These are phyloP conservation scores for Diachrysia chrysitis DNA, from an alignment of 2,888 invertebrate species.

Conservation along the genomic window DNA sequence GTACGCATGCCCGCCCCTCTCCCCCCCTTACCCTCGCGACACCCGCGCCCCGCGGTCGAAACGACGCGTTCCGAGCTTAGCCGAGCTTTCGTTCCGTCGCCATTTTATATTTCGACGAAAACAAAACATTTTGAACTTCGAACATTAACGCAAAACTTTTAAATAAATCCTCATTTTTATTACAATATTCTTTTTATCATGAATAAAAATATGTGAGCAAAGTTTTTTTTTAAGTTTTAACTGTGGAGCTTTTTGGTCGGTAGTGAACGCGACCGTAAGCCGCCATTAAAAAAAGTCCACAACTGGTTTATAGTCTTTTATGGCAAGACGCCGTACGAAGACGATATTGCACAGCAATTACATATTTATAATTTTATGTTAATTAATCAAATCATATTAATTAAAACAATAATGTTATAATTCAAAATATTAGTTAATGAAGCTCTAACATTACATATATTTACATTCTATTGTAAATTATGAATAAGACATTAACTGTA, in stretches of 20 bases:
- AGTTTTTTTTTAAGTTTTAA: slow-evolving; percentile 18
- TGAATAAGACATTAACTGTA: slow-evolving; percentile 25
- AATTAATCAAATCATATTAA: slow-evolving; percentile 57
- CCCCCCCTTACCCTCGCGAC: slow-evolving; percentile 58
- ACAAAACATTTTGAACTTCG: slow-evolving; percentile 9
- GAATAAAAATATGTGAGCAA: background rate
- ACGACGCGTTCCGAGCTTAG: slow-evolving; percentile 79
- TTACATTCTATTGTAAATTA: slow-evolving; percentile 31
- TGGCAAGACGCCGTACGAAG: slow-evolving; percentile 48
- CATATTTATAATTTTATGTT: slow-evolving; percentile 59
- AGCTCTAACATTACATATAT: slow-evolving; percentile 36
- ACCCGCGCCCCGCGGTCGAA: slow-evolving; percentile 60
- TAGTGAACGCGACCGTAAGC: slow-evolving; percentile 60
- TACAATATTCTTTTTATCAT: background rate
- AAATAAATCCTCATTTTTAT: background rate
- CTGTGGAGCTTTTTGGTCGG: slow-evolving; percentile 53
- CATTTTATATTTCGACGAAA: slow-evolving; percentile 52
- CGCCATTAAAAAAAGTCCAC: slow-evolving; percentile 65
- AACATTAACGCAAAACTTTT: background rate
- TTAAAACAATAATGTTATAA: slow-evolving; percentile 41
- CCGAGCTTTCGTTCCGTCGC: slow-evolving; percentile 68
- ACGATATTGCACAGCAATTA: slow-evolving; percentile 59
- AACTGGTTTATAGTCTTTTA: slow-evolving; percentile 58
- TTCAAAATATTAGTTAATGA: slow-evolving; percentile 25
- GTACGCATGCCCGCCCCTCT: slow-evolving; percentile 83